Base-by-base conservation (phyloP, 2,113 vertebrate species). In the Cromileptes altivelis region DNA sequence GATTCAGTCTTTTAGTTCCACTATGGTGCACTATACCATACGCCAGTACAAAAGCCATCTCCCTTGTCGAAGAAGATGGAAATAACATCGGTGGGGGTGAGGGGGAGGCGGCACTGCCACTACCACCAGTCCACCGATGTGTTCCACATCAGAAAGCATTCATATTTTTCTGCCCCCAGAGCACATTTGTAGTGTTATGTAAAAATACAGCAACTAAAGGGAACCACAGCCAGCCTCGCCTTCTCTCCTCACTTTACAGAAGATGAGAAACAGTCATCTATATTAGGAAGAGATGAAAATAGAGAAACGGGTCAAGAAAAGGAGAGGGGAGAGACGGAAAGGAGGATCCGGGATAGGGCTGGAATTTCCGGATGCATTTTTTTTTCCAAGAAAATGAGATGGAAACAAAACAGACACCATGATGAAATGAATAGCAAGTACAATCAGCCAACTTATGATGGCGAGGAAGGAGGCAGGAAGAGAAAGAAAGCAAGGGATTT, bases 1-100 rank as follows among this genome's bases (percentile, higher is more conserved):
- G 90, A 93, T 94, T 94, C 89, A 90, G 92, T 93, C 92, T 91
- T 94, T 93, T 92, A 88, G 90, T 93, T 94, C 86, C 87, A 92
- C 90, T 79, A 81, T 78, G 91, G 81, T 88, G 88, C 82, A 90
- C 83, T 85, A 86, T 84, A 84, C 78, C 78, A 33, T 85, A 89
- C 74, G 55, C 78, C 75, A 53, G 77, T 63, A 88, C 86, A 88
- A 89, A 92, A 91, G 87, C 92, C 85, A 82, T 88, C 80, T 85
- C 86, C 85, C 86, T 75, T 80, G 86, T 83, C 30, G 64, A 81
- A 87, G 85, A 73, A 82, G 83, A 89, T 88, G 78, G 90, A 91
- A 94, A 94, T 91, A 90, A 76, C 82, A 63, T 58, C 42, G 58
- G 86, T 77, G 33, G 60, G 60, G 50, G 33, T 15, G 57, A 21